Conservation (phyloP, 2,888 invertebrate species). For the Mellilla xanthometata region DNA sequence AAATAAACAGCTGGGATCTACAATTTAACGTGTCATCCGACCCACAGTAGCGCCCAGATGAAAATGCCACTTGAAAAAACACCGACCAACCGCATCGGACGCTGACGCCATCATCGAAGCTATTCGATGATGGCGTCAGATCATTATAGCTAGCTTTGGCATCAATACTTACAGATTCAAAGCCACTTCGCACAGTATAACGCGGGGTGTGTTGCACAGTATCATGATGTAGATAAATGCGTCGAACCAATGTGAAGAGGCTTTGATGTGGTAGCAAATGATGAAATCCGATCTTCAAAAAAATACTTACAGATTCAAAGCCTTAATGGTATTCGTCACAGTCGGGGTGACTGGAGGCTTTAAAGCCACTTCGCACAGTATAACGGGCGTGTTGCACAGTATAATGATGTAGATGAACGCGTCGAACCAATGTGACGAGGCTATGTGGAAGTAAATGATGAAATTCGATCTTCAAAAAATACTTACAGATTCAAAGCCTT, state of each 20-base stretch:
- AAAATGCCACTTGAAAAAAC: too few species aligned
- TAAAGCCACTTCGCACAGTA: slow-evolving; percentile 62
- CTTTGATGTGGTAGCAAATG: too few species aligned
- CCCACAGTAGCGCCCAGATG: too few species aligned
- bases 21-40: too few species aligned
- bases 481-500: slow-evolving; percentile 69
- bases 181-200: slow-evolving; percentile 65
- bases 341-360: slow-evolving; percentile 37
- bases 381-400: slow-evolving; percentile 68
- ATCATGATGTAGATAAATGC: slow-evolving; percentile 66
- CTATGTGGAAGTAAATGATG: too few species aligned
- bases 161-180: slow-evolving; percentile 58
- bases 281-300: too few species aligned
- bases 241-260: slow-evolving; percentile 70
- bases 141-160: slow-evolving; percentile 62
- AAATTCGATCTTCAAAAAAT: too few species aligned
- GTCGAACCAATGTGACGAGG: slow-evolving; percentile 70
- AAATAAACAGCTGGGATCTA: too few species aligned
- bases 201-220: slow-evolving; percentile 67
- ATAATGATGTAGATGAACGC: slow-evolving; percentile 66
- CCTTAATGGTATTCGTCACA: slow-evolving; percentile 50
- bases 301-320: slow-evolving; percentile 64
- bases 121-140: slow-evolving; percentile 72
- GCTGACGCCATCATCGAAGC: too few species aligned
- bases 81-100: too few species aligned